These are phyloP conservation scores for Tigriopus japonicus DNA, from an alignment of 1,140 invertebrate genomes.

Conservation along the genomic window DNA sequence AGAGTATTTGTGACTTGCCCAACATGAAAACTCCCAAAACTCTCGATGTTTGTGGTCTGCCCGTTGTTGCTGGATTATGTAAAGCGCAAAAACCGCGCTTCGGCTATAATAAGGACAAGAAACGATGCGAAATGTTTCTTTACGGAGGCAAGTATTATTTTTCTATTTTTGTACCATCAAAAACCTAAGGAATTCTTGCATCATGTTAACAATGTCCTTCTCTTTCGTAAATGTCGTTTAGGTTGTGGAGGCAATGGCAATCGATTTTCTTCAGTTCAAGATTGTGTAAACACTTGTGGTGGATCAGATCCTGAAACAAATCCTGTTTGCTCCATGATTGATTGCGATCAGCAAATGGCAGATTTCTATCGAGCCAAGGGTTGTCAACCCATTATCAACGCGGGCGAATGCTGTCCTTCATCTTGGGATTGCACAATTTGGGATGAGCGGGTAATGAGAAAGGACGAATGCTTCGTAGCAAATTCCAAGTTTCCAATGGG, in stretches of 20 bases:
- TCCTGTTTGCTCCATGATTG: not conserved
- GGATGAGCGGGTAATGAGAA: not conserved
- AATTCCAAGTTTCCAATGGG: not conserved
- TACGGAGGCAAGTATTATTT: constrained; percentile 41
- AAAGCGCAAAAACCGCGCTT: constrained; percentile 53
- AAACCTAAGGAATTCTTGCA: too few relatives aligned
- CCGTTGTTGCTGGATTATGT: constrained; percentile 63
- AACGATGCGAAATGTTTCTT: constrained; percentile 50
- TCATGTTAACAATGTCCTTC: constrained; percentile 1
- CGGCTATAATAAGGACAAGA: constrained; percentile 55
- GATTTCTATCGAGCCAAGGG: constrained; percentile 11
- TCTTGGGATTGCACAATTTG: constrained; percentile 12
- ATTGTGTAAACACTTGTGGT: constrained; percentile 58
- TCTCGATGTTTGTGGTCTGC: constrained; percentile 52
- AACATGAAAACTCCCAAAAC: not conserved
- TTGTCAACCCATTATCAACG: constrained; percentile 5
- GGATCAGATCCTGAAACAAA: constrained; percentile 1
- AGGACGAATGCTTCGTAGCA: constrained; percentile 1
- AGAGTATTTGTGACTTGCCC: constrained; percentile 18
- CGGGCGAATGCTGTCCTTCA: constrained; percentile 14
- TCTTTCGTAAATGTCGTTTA: not conserved
- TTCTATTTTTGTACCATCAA: too few relatives aligned
- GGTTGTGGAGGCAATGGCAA: constrained; percentile 56
- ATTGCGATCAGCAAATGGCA: not conserved
- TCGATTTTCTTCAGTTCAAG: constrained; percentile 56